A percentile compares a stretch with the other conserved stretches of the same genome.
These are phyloP conservation scores for Kryptolebias marmoratus DNA, from an alignment of 2,113 vertebrate species.

Conservation along the genomic window DNA sequence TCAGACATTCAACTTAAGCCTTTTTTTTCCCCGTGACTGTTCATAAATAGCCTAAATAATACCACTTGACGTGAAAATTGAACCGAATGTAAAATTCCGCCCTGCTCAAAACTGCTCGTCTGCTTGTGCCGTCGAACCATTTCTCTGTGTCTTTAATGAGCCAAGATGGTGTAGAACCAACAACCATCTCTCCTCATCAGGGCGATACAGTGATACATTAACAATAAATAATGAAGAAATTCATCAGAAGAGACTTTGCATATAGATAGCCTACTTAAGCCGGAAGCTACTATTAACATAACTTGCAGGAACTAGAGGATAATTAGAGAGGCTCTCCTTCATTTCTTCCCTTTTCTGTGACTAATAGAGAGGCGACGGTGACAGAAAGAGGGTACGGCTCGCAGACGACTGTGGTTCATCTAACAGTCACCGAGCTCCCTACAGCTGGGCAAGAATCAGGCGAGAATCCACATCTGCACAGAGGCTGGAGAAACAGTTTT, in stretches of 20 bases:
- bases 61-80: neutral
- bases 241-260: conserved; percentile 84
- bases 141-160: conserved; percentile 13
- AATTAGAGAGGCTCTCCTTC: conserved; percentile 73
- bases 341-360: conserved; percentile 51
- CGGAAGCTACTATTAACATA: conserved; percentile 78
- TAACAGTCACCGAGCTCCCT: conserved; percentile 22
- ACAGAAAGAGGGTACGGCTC: conserved; percentile 56
- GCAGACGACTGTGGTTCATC: conserved; percentile 23
- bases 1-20: neutral
- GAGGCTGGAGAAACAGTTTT: neutral
- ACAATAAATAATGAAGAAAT: conserved; percentile 85
- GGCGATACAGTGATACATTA: conserved; percentile 80
- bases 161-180: conserved; percentile 51
- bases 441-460: conserved; percentile 2
- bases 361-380: conserved; percentile 56
- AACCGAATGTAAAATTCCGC: neutral
- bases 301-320: conserved; percentile 74
- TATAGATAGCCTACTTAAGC: conserved; percentile 87
- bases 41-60: neutral
- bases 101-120: conserved; percentile 5
- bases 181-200: conserved; percentile 62
- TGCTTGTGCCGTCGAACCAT: conserved; percentile 23
- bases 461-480: conserved; percentile 12
- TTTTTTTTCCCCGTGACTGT: neutral